A percentile compares a stretch with the other conserved stretches of the same genome.
Conservation (phyloP, 1,140 invertebrate species). For the Chrysoperla carnea region DNA sequence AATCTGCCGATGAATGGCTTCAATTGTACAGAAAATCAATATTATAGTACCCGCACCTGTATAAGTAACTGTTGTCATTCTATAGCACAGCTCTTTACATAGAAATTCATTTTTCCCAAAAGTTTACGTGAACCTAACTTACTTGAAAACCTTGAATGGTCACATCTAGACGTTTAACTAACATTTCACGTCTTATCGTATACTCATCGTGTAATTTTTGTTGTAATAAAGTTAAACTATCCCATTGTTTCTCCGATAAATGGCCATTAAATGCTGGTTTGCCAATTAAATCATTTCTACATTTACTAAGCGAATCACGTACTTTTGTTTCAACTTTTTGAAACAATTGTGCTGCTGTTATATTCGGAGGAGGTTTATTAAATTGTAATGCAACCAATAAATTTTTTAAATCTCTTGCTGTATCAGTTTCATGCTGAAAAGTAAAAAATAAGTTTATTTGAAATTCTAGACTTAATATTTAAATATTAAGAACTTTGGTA, state of each 20-base stretch:
- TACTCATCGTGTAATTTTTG: slow-evolving; percentile 66
- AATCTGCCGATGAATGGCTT: too few species aligned
- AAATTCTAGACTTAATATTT: slow-evolving; percentile 1
- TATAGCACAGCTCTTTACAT: too few species aligned
- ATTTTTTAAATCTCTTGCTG: slow-evolving; percentile 56
- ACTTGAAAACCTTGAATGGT: slow-evolving; percentile 86
- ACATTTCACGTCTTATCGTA: slow-evolving; percentile 63
- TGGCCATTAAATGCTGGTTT: slow-evolving; percentile 59
- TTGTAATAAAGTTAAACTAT: slow-evolving; percentile 46
- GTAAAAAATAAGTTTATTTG: slow-evolving; percentile 5
- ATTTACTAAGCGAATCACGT: slow-evolving; percentile 45
- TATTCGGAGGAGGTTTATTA: slow-evolving; percentile 69
- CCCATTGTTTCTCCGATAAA: slow-evolving; percentile 69
- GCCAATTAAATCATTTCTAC: slow-evolving; percentile 33
- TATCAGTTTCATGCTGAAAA: slow-evolving; percentile 56
- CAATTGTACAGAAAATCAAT: too few species aligned
- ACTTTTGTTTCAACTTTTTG: slow-evolving; percentile 57
- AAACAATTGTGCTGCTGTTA: slow-evolving; percentile 58
- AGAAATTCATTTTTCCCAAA: too few species aligned
- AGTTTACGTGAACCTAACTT: too few species aligned
- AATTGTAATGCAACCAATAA: slow-evolving; percentile 62
- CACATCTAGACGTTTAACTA: slow-evolving; percentile 80
- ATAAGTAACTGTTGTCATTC: too few species aligned
- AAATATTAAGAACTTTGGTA: too few species aligned
- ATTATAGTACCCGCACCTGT: too few species aligned